Evolutionary conservation across 1,140 invertebrate genomes (phyloP).

Genomic region (Babylonia areolata): DNA sequence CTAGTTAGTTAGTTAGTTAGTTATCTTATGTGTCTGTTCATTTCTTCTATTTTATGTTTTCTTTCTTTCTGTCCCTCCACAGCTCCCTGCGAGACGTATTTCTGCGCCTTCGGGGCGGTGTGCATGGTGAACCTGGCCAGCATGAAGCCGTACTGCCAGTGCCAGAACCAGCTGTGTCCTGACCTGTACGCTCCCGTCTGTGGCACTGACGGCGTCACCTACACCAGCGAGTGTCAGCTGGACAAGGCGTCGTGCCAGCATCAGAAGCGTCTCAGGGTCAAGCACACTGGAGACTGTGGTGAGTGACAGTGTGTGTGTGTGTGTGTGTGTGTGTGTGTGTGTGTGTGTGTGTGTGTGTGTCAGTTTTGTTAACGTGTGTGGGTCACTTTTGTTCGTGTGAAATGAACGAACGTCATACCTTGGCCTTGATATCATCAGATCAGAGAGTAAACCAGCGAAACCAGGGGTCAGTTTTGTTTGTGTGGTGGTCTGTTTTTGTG

Average conservation of each 20-base stretch:
- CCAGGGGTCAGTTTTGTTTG: no score
- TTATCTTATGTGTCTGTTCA: no score
- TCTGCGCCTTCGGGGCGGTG: constrained; percentile 80
- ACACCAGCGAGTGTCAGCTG: constrained; percentile 85
- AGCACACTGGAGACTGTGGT: constrained; percentile 90
- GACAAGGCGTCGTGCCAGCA: constrained; percentile 87
- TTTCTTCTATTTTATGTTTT: constrained; percentile 14
- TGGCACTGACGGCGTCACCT: constrained; percentile 87
- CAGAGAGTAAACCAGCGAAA: no score
- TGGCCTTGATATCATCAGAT: no score
- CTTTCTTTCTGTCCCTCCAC: constrained; percentile 31
- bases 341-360: background rate
- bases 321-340: no score
- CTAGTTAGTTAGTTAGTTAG: no score
- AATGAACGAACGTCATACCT: no score
- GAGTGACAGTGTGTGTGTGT: constrained; percentile 74
- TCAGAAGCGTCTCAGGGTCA: constrained; percentile 87
- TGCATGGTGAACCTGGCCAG: constrained; percentile 89
- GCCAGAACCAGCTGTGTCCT: constrained; percentile 86
- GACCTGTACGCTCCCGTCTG: constrained; percentile 87
- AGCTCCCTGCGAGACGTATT: constrained; percentile 71
- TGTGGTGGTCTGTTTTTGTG: no score
- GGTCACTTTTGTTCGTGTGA: no score
- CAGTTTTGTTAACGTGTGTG: no score
- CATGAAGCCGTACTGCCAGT: constrained; percentile 85